These are phyloP conservation scores for Etheostoma cragini DNA, from an alignment of 2,113 vertebrate species.

Conservation along the genomic window DNA sequence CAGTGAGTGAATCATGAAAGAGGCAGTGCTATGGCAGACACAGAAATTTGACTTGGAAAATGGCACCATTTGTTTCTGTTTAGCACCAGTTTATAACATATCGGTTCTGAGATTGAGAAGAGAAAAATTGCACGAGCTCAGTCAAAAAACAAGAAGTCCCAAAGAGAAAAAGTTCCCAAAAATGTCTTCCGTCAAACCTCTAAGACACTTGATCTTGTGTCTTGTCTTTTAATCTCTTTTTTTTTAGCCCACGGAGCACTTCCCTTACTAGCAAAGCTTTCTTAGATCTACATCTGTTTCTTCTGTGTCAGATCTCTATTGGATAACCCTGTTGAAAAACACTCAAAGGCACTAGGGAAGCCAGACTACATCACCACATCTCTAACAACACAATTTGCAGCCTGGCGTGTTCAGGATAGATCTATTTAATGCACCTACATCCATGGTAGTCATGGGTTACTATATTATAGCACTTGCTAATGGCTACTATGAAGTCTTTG, in stretches of 20 bases:
- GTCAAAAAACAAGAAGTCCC: constrained; percentile 74
- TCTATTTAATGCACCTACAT: constrained; percentile 58
- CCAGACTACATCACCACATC: constrained; percentile 73
- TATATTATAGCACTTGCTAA: constrained; percentile 44
- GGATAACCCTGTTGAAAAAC: constrained; percentile 82
- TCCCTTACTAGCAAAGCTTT: constrained; percentile 45
- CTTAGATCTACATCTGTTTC: constrained; percentile 30
- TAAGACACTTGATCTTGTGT: constrained; percentile 47
- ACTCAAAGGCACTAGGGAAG: constrained; percentile 86
- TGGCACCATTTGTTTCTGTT: constrained; percentile 82
- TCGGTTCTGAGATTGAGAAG: constrained; percentile 89
- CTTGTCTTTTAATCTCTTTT: constrained; percentile 57
- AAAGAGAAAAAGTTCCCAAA: constrained; percentile 59
- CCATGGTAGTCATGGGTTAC: constrained; percentile 58
- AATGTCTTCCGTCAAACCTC: constrained; percentile 52
- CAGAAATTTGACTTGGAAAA: constrained; percentile 74
- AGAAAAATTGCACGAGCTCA: constrained; percentile 85
- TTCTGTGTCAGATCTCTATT: constrained; percentile 31
- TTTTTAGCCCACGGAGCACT: constrained; percentile 41
- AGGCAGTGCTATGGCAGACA: constrained; percentile 79
- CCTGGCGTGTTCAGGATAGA: constrained; percentile 70
- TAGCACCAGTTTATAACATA: constrained; percentile 86
- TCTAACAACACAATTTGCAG: constrained; percentile 64
- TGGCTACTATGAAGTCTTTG: constrained; percentile 70
- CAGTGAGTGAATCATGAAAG: constrained; percentile 65